Base-by-base conservation (phyloP, 2,113 vertebrate species). In the Tympanuchus pallidicinctus region DNA sequence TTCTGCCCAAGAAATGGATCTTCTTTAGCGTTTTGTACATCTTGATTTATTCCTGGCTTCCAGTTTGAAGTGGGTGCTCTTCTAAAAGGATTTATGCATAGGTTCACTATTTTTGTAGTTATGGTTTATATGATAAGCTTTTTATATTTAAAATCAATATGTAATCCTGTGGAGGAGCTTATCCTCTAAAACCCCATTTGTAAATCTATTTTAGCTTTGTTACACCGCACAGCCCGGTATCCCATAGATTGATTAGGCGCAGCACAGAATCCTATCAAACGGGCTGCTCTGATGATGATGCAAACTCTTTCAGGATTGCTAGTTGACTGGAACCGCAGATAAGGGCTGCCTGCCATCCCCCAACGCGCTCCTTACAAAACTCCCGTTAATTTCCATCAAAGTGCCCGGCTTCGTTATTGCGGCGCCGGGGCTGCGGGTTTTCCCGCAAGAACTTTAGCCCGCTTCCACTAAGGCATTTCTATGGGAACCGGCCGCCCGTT, bases 91-190 rank as follows among this genome's bases (percentile, higher is more conserved):
- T 99, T 99, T 99, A 98, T 99, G 98, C 99, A 99, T 98, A 99
- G 98, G 98, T 98, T 98, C 98, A 98, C 98, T 98, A 98, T 99
- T 99, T 99, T 99, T 98, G 98, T 98, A 98, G 97, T 98, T 99
- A 99, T 98, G 98, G 98, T 99, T 99, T 99, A 99, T 99, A 99
- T 99, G 99, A 99, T 99, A 99, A 99, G 99, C 99, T 99, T 98
- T 99, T 99, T 99, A 99, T 99, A 99, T 99, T 99, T 98, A 98
- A 99, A 99, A 99, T 99, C 99, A 99, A 99, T 99, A 99, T 99
- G 99, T 99, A 99, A 99, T 99, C 99, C 99, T 99, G 99, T 99
- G 99, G 98, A 99, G 99, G 98, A 98, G 99, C 99, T 99, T 99
- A 99, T 99, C 99, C 99, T 98, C 96, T 98, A 98, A 98, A 97